Evolutionary conservation across 2,888 invertebrate species (phyloP).

Genomic region (Geophilus truncorum): DNA sequence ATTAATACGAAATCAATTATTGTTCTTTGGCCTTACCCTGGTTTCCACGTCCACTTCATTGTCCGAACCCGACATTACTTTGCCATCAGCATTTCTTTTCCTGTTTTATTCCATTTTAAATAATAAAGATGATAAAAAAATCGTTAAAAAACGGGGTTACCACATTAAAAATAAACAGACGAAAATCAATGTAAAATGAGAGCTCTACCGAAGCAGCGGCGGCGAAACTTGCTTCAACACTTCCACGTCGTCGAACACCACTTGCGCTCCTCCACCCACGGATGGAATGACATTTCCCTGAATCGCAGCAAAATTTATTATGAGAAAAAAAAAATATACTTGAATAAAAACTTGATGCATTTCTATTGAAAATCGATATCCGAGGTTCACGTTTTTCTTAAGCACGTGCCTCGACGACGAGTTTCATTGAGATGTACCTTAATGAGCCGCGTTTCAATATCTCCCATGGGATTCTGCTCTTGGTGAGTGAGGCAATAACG

Average conservation of each 20-base stretch:
- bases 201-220: neutral
- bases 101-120: neutral
- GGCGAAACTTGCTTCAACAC: constrained; percentile 77
- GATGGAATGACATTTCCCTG: constrained; percentile 90
- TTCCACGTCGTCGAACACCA: constrained; percentile 92
- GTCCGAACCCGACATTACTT: neutral
- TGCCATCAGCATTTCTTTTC: neutral
- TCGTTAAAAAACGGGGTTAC: neutral
- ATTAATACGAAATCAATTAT: neutral
- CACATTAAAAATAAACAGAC: neutral
- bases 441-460: constrained; percentile 84
- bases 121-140: neutral
- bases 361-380: neutral
- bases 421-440: constrained; percentile 51
- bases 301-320: constrained; percentile 34
- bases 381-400: no score
- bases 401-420: no score
- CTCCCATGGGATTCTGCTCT: constrained; percentile 85
- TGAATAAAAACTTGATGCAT: no score
- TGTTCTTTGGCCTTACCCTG: neutral
- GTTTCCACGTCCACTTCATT: neutral
- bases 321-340: neutral
- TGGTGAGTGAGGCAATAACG: constrained; percentile 92
- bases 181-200: neutral
- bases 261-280: constrained; percentile 87